Percentiles rank a stretch among this genome's conserved stretches.
These are phyloP conservation scores for Nomada hirtipes DNA, from an alignment of 2,888 invertebrate species.

Conservation along the genomic window DNA sequence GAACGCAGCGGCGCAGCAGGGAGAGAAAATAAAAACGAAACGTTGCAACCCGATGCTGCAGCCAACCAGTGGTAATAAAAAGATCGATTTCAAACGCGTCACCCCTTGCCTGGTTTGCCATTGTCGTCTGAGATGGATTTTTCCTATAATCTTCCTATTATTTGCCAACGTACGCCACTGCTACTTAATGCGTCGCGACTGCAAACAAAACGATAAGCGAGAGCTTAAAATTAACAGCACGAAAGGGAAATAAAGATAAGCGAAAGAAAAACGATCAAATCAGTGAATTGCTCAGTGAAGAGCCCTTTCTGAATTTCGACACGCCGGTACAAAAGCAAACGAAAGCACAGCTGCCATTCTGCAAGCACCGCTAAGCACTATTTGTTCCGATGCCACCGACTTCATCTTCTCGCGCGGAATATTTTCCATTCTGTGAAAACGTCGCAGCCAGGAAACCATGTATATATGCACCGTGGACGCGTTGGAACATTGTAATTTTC, in stretches of 20 bases:
- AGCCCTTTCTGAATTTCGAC: too few relatives aligned
- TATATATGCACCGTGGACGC: not conserved
- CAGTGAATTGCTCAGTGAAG: too few relatives aligned
- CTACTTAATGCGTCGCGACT: not conserved
- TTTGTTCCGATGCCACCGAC: too few relatives aligned
- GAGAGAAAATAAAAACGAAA: slow-evolving; percentile 8
- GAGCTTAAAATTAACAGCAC: too few relatives aligned
- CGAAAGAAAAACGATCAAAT: too few relatives aligned
- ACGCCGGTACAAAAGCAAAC: too few relatives aligned
- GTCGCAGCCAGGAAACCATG: not conserved
- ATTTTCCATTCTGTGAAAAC: too few relatives aligned
- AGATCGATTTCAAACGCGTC: slow-evolving; percentile 29
- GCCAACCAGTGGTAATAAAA: slow-evolving; percentile 20
- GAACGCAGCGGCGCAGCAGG: not conserved
- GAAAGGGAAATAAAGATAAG: too few relatives aligned
- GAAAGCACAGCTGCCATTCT: too few relatives aligned
- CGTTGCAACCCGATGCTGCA: slow-evolving; percentile 23
- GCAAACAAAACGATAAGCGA: too few relatives aligned
- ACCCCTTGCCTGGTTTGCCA: not conserved
- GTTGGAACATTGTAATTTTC: slow-evolving; percentile 3
- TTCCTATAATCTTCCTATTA: too few relatives aligned
- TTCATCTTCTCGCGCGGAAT: not conserved
- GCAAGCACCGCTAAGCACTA: too few relatives aligned
- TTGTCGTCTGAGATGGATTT: not conserved
- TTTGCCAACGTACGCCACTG: not conserved